Base-by-base conservation (phyloP, 2,888 invertebrate species). In the Standfussiana lucernea region DNA sequence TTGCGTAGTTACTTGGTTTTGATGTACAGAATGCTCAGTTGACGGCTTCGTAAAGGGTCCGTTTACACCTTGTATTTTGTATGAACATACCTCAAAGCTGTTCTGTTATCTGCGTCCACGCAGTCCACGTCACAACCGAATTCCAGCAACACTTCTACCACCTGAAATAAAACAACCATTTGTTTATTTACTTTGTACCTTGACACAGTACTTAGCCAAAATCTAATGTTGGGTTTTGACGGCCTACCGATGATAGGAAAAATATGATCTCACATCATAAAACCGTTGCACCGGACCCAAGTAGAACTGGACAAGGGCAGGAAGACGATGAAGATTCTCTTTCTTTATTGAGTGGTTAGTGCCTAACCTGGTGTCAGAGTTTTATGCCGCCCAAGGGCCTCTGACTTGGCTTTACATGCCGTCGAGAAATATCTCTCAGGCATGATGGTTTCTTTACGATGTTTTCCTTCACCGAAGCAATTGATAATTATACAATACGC, bases 21-120 rank as follows among this genome's bases (percentile, higher is more conserved):
- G 53, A 53, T 53, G 11, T 50, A 50, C n/a, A 50, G n/a, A n/a
- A 11, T 11, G 53, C 28, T 56, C 2, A 28, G 53, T n/a, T 53
- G 24, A n/a, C 53, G 13, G 1, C 13, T 13, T 53, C 6, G n/a
- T n/a, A 24, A 24, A 50, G 11, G 11, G 24, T n/a, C 3, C 8
- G 21, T 50, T n/a, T 5, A 11, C n/a, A 53, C 5, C n/a, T 56
- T 59, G 10, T 42, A 37, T 35, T 28, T 15, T 68, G 1, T 42
- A 45, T 4, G 2, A 65, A 59, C 28, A 81, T 84, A 96, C 97
- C 97, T 97, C 75, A 99, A 95, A 0, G 99, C 99, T 0, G 99
- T 99, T 69, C 99, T 97, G 84, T 98, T 98, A 91, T 99, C 99
- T 72, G 98, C 98, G 91, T 99, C 99, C 3, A 98, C 98, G 88